A percentile compares a stretch with the other conserved stretches of the same genome.
phyloP scores from a whole-genome alignment of 2,888 invertebrate species.

The Rotaria macrura region DNA sequence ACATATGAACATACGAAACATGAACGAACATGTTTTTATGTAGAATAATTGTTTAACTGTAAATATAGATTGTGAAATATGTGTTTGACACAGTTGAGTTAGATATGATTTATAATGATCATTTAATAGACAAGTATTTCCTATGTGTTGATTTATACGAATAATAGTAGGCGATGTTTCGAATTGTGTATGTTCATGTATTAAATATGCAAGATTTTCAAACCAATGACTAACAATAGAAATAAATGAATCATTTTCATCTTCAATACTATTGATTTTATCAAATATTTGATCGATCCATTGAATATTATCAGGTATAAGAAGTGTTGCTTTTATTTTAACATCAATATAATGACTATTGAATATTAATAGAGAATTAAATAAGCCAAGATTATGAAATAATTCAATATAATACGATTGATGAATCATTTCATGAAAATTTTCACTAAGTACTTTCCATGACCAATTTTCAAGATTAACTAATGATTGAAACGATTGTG shows the following conservation, averaged over 20 bases:
- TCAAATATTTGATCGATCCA: not conserved
- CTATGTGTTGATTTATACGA: not conserved
- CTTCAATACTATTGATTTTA: not conserved
- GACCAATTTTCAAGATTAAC: not conserved
- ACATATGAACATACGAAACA: not conserved
- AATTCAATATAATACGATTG: not conserved
- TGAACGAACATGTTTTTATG: slow-evolving; percentile 6
- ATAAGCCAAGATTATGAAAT: not conserved
- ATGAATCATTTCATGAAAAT: not conserved
- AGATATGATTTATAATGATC: not conserved
- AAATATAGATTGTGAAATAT: not conserved
- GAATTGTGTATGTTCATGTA: not conserved
- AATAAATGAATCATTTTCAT: not conserved
- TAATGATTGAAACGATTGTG: not conserved
- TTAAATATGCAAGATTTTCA: not conserved
- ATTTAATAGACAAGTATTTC: not conserved
- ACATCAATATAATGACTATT: not conserved
- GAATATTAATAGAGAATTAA: not conserved
- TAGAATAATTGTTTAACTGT: not conserved
- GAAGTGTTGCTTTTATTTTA: not conserved
- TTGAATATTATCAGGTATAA: not conserved
- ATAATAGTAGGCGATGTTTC: not conserved
- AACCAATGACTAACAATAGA: not conserved
- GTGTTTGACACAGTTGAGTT: not conserved
- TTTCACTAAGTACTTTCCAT: not conserved